Evolutionary conservation across 2,113 vertebrate genomes (phyloP).

Genomic region (Australoheros scitulus): DNA sequence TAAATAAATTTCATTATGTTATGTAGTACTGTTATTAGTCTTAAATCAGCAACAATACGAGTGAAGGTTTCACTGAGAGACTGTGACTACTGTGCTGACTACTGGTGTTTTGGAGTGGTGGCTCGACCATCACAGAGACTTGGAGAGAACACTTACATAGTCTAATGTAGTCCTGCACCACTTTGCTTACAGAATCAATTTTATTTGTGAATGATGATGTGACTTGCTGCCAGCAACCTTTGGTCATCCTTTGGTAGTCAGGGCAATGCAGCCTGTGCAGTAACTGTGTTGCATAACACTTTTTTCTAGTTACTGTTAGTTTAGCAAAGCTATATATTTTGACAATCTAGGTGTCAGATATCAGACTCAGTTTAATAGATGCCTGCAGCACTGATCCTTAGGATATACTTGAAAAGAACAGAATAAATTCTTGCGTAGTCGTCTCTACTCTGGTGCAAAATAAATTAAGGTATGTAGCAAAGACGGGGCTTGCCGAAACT

Average conservation of each 20-base stretch:
- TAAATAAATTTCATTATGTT: no score
- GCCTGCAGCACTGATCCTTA: background rate
- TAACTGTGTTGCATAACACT: background rate
- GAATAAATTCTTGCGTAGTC: background rate
- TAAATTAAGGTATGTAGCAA: conserved; percentile 44
- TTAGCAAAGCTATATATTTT: background rate
- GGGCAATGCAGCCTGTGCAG: background rate
- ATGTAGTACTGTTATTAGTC: no score
- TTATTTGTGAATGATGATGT: background rate
- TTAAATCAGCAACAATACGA: no score
- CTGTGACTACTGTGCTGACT: background rate
- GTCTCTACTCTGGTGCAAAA: background rate
- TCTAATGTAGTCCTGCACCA: background rate
- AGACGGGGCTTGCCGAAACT: conserved; percentile 39
- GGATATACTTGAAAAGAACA: background rate
- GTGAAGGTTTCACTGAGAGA: no score
- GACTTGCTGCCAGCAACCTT: background rate
- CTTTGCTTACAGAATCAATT: background rate
- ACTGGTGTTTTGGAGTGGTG: background rate
- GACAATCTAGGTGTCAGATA: background rate
- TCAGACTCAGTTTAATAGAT: background rate
- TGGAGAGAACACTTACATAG: background rate
- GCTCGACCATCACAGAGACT: background rate
- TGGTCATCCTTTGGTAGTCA: background rate
- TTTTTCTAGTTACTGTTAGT: background rate